Evolutionary conservation across 2,797 vertebrate species (phyloP), one percentile per base, ranked within the genome.

Genomic region (Brachyalestes nurse): DNA sequence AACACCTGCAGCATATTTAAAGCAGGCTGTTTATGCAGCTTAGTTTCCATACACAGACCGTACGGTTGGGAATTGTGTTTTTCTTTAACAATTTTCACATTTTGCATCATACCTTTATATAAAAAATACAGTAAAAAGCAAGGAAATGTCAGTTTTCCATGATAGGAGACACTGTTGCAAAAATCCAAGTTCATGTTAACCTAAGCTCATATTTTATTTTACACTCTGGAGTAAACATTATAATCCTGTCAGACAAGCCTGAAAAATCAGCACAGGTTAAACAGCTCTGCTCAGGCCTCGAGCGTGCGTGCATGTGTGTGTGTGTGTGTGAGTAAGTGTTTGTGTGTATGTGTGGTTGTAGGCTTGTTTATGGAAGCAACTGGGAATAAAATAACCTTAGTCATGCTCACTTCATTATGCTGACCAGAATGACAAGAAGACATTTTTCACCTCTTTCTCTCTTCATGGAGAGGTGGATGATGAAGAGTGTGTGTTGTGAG

Each of bases 401-500:
- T 64, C 25, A 62, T 62, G 61, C 28, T 62, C 28, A 34, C 61
- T 62, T 17, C 61, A 62, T 62, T 34, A 62, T 28, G 61, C 61
- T 62, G 28, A 62, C 58, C 21, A 17, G 21, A 70, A 25, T 70
- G 42, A 47, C 64, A 45, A 66, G 64, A 45, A n/a, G 62, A 17
- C 34, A 38, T 66, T 42, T n/a, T 66, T 66, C 58, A 61, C 58
- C 21, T 61, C 55, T 62, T 62, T 64, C 28, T 64, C 61, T 64
- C 16, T 64, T 38, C 34, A 38, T 8, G 16, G 62, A 38, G 28
- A 64, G 28, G 34, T 38, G 19, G 28, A 49, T 49, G n/a, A 49
- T 23, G 40, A 23, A 23, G 21, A 16, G 40, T 25, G 66, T 49
- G 66, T 70, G n/a, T 67, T 67, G 8, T 65, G 62, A 17, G 9